These are phyloP conservation scores for Coleophora deauratella DNA, from an alignment of 2,888 invertebrate genomes.

Conservation along the genomic window DNA sequence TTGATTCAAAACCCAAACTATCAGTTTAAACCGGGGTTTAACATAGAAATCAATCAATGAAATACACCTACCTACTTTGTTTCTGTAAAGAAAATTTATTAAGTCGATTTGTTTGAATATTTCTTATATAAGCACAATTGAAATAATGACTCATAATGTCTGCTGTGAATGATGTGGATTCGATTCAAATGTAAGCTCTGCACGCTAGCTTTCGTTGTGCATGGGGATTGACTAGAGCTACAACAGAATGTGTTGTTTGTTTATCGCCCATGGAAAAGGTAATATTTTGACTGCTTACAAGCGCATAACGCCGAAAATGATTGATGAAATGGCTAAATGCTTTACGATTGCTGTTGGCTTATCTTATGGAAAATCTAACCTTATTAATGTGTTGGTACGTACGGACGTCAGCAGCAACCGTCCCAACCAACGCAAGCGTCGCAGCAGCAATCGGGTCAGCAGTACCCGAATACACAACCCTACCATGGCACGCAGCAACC, in stretches of 20 bases:
- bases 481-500: slow-evolving; percentile 74
- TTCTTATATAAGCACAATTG: slow-evolving; percentile 42
- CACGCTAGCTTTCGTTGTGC: slow-evolving; percentile 74
- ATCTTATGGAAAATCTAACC: slow-evolving; percentile 72
- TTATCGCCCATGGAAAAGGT: slow-evolving; percentile 56
- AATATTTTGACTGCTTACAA: slow-evolving; percentile 63
- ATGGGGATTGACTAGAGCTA: slow-evolving; percentile 68
- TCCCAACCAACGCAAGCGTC: slow-evolving; percentile 71
- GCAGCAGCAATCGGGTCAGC: slow-evolving; percentile 69
- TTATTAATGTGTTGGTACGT: slow-evolving; percentile 75
- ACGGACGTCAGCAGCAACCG: slow-evolving; percentile 75
- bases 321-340: slow-evolving; percentile 57
- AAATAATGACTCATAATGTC: slow-evolving; percentile 36
- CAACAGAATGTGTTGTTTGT: slow-evolving; percentile 62
- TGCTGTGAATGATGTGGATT: slow-evolving; percentile 61
- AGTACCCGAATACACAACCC: slow-evolving; percentile 69
- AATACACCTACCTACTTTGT: too few relatives aligned
- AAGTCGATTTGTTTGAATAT: slow-evolving; percentile 28
- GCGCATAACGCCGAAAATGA: slow-evolving; percentile 53
- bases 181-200: slow-evolving; percentile 64
- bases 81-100: not conserved
- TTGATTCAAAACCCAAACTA: not conserved
- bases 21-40: not conserved
- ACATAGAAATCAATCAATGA: not conserved
- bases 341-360: slow-evolving; percentile 67